phyloP scores from a whole-genome alignment of 1,140 invertebrate genomes.

The Leptoteleia sp. region DNA sequence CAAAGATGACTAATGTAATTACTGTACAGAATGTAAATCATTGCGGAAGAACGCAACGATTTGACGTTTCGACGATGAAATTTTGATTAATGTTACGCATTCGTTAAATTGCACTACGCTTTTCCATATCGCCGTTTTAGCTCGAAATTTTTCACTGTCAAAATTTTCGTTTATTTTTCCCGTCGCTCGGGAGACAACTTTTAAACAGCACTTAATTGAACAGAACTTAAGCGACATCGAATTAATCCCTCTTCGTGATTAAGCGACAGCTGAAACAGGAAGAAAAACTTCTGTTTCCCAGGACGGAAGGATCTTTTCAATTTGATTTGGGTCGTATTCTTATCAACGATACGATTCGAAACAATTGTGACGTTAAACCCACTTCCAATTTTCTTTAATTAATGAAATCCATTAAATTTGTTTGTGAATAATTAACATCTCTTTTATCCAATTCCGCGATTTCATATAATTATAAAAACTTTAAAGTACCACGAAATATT shows the following conservation, averaged over 20 bases:
- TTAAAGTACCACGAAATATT: too few relatives aligned
- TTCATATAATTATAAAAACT: too few relatives aligned
- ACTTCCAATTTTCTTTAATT: neutral
- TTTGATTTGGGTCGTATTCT: neutral
- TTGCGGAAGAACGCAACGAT: conserved; percentile 9
- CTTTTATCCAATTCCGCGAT: too few relatives aligned
- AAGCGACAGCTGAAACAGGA: neutral
- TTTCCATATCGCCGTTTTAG: neutral
- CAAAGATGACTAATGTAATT: conserved; percentile 29
- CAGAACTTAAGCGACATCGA: conserved; percentile 13
- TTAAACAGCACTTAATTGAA: conserved; percentile 21
- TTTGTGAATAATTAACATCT: too few relatives aligned
- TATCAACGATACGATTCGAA: neutral
- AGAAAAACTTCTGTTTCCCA: neutral
- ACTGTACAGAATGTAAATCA: conserved; percentile 12
- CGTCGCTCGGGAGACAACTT: conserved; percentile 2
- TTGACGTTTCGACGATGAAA: neutral
- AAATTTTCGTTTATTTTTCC: conserved; percentile 12
- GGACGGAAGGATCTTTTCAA: conserved; percentile 13
- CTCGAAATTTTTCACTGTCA: conserved; percentile 7
- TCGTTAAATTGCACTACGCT: neutral
- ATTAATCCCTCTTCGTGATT: conserved; percentile 17
- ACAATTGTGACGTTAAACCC: neutral
- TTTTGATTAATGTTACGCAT: neutral
- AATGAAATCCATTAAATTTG: too few relatives aligned